Evolutionary conservation across 1,140 invertebrate genomes (phyloP).

Genomic region (Drosophila guanche): DNA sequence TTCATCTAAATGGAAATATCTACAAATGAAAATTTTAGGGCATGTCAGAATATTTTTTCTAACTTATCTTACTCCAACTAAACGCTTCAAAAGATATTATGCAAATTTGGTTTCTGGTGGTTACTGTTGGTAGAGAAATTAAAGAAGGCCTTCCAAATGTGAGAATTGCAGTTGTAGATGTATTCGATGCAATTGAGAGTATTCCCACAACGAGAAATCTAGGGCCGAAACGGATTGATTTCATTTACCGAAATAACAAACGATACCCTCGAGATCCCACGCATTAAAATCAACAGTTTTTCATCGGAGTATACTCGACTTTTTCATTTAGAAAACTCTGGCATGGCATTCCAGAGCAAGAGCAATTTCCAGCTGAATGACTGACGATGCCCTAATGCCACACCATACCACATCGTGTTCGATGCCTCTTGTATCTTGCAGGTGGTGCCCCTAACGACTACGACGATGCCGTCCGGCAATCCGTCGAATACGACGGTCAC

Average conservation of each 20-base stretch:
- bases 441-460: conserved; percentile 49
- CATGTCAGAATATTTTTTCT: neutral
- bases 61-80: neutral
- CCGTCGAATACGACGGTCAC: conserved; percentile 65
- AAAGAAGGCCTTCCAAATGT: too few species aligned
- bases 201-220: too few species aligned
- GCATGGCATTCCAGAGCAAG: neutral
- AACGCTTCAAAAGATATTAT: neutral
- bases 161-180: too few species aligned
- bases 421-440: conserved; percentile 24
- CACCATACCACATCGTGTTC: neutral
- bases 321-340: conserved; percentile 2
- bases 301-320: neutral
- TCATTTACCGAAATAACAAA: too few species aligned
- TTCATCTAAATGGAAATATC: too few species aligned
- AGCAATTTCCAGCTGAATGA: conserved; percentile 22
- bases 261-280: too few species aligned
- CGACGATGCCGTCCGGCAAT: conserved; percentile 59
- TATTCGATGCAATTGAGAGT: too few species aligned
- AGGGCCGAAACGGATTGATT: too few species aligned
- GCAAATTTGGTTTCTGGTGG: too few species aligned
- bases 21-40: neutral
- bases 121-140: too few species aligned
- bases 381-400: conserved; percentile 7
- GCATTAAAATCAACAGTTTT: neutral